Evolutionary conservation across 2,797 vertebrate species (phyloP), one percentile per base, ranked within the genome.

Genomic region (Bucorvus abyssinicus): DNA sequence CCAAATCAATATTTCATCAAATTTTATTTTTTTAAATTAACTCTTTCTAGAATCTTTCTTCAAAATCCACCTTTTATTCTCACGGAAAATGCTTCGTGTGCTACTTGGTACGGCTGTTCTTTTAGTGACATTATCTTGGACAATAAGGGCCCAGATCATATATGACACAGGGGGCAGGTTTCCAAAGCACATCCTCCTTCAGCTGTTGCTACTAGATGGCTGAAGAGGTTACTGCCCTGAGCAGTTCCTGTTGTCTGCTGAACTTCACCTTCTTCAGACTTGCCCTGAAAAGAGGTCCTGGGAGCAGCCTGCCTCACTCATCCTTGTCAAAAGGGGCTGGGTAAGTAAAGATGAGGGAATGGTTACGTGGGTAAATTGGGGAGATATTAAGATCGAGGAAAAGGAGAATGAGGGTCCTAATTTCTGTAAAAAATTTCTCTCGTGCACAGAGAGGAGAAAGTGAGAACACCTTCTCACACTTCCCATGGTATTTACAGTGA

Each of bases 81-180:
- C 24, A 32, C 8, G 70, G 26, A 70, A 68, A 75, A 73, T 52
- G 7, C 7, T 70, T 61, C 17, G 32, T 8, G 11, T 61, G 7
- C 19, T 80, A 15, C 13, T 67, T 67, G 13, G 9, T n/a, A 65
- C 70, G 20, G 32, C 5, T 70, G 14, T 5, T 82, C 13, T 79
- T 64, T 34, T 11, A 52, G 32, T 57, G 38, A 26, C 14, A 7
- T 68, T 60, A 9, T 17, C 7, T 6, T 21, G 36, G 30, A 73
- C n/a, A 45, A 45, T 40, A 49, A 74, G 22, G 53, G 30, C 8
- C 5, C 24, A 57, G 55, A 47, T 24, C 36, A 23, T 5, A 5
- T 3, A 26, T 0, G 1, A 7, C 14, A 30, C 10, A 2, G 30
- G 19, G 26, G 14, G 3, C 22, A 71, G 42, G 11, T 0, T 81